These are phyloP conservation scores for Catharus minimus DNA, from an alignment of 2,113 vertebrate genomes.

Conservation along the genomic window DNA sequence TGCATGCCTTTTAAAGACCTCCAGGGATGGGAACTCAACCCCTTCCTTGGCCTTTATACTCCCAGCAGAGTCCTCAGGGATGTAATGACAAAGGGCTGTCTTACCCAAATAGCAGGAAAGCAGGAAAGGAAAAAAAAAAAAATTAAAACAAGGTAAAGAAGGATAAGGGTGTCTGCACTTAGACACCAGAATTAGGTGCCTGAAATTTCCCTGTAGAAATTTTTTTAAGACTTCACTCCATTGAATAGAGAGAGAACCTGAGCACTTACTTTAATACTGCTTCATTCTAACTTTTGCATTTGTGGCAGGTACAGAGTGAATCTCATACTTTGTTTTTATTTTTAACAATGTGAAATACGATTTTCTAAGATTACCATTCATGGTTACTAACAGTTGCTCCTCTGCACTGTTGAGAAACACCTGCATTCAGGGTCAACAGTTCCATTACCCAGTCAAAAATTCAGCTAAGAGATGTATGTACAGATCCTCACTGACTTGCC, in stretches of 20 bases:
- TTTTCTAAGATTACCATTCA: background rate
- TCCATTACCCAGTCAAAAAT: constrained; percentile 10
- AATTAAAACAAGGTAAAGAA: background rate
- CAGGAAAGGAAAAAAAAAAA: background rate
- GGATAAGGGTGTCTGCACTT: background rate
- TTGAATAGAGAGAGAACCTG: background rate
- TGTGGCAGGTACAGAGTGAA: background rate
- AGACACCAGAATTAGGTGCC: background rate
- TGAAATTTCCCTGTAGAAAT: background rate
- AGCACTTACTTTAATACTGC: background rate
- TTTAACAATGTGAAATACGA: background rate
- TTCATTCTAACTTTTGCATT: background rate
- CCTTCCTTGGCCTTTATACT: background rate
- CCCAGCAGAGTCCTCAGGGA: background rate
- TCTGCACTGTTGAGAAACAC: background rate
- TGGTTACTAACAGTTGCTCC: background rate
- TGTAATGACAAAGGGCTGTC: background rate
- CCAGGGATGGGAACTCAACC: too few relatives aligned
- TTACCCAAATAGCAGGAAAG: background rate
- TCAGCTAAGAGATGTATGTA: background rate
- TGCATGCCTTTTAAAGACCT: background rate
- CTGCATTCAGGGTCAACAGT: background rate
- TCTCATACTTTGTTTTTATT: background rate
- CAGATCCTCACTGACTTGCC: background rate
- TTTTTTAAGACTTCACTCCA: background rate